Conservation (phyloP, 2,113 vertebrate genomes). For the Merops nubicus region DNA sequence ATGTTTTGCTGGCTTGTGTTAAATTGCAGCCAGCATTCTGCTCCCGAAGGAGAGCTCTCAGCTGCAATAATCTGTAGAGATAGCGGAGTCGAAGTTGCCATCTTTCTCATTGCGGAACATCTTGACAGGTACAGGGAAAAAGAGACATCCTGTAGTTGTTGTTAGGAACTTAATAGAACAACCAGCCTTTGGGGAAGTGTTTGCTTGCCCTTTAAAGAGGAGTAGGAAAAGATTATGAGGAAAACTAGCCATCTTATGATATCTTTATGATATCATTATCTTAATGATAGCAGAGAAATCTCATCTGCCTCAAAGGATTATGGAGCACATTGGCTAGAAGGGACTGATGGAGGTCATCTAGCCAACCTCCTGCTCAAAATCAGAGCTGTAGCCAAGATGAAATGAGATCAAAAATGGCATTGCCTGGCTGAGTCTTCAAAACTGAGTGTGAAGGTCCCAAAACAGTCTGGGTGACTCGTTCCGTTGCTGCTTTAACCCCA, state of each 20-base stretch:
- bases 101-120: conserved; percentile 69
- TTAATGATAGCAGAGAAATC: background rate
- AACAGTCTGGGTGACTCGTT: background rate
- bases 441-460: background rate
- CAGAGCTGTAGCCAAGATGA: background rate
- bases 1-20: conserved; percentile 18
- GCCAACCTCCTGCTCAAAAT: background rate
- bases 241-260: background rate
- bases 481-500: background rate
- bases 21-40: conserved; percentile 62
- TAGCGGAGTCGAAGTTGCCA: conserved; percentile 43
- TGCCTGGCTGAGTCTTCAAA: background rate
- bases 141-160: conserved; percentile 61
- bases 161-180: conserved; percentile 52
- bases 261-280: too few species aligned
- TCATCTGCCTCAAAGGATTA: background rate
- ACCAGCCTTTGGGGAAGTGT: conserved; percentile 43
- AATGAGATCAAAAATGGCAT: background rate
- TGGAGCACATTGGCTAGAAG: background rate
- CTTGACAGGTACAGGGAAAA: conserved; percentile 49
- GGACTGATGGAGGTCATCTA: background rate
- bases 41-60: background rate
- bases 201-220: conserved; percentile 41
- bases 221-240: background rate
- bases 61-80: conserved; percentile 37